phyloP scores from a whole-genome alignment of 1,140 invertebrate genomes.

The Dermatophagoides farinae region DNA sequence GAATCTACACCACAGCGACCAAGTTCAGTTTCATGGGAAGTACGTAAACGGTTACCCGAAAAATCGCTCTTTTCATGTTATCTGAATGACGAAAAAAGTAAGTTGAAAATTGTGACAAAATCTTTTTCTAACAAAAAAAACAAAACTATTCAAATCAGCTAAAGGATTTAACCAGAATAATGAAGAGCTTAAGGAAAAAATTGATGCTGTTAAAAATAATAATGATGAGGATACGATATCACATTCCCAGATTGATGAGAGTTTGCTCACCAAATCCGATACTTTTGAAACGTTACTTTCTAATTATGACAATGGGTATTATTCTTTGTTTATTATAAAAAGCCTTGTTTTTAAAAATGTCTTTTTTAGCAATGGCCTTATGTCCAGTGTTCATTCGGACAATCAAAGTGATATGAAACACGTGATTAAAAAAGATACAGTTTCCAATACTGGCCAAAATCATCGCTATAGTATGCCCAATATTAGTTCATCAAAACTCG shows the following conservation, averaged over 20 bases:
- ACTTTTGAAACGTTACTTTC: background rate
- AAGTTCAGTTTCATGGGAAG: slow-evolving; percentile 76
- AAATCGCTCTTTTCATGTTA: slow-evolving; percentile 23
- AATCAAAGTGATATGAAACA: background rate
- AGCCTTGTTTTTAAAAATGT: background rate
- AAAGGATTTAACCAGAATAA: no score
- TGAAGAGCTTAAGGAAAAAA: no score
- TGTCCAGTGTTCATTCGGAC: background rate
- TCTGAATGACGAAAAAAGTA: slow-evolving; percentile 16
- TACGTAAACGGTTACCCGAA: slow-evolving; percentile 66
- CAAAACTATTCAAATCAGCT: no score
- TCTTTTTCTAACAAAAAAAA: no score
- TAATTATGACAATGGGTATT: background rate
- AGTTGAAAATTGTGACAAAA: background rate
- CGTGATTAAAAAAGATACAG: no score
- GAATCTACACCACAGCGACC: slow-evolving; percentile 65
- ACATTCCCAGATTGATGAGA: no score
- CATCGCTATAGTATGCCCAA: background rate
- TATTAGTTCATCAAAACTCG: background rate
- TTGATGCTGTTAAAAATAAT: no score
- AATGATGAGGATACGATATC: no score
- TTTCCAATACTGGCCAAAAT: no score
- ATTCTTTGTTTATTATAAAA: background rate
- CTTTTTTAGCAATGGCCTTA: background rate
- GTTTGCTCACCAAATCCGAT: no score